Conservation (phyloP, 1,140 invertebrate species). For the Drosophila teissieri region DNA sequence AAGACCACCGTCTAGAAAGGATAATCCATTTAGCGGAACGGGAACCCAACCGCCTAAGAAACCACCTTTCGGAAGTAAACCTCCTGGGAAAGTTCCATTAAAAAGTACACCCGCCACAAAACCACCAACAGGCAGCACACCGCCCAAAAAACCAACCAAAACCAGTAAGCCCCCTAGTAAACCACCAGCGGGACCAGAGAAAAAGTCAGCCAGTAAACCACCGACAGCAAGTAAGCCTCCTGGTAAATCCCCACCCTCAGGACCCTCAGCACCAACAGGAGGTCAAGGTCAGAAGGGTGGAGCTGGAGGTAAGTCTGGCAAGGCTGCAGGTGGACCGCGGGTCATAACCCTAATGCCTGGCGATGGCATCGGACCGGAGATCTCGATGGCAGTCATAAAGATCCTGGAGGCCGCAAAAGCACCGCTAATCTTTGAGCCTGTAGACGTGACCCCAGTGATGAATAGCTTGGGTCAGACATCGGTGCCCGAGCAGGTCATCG, state of each 20-base stretch:
- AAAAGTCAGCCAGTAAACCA: neutral
- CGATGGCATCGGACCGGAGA: constrained; percentile 99
- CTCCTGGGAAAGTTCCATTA: neutral
- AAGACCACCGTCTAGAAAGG: neutral
- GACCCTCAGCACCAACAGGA: neutral
- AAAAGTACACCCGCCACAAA: too few species aligned
- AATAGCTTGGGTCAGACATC: constrained; percentile 96
- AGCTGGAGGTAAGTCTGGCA: neutral
- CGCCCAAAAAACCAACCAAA: neutral
- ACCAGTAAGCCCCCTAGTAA: neutral
- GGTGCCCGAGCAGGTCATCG: constrained; percentile 97
- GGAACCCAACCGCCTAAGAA: neutral
- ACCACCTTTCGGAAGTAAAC: neutral
- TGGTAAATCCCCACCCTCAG: neutral
- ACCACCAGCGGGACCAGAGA: neutral
- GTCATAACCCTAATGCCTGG: constrained; percentile 94
- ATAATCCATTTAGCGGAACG: neutral
- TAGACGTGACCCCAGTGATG: constrained; percentile 99
- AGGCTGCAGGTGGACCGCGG: constrained; percentile 1
- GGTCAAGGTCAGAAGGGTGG: neutral
- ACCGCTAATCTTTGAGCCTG: constrained; percentile 98
- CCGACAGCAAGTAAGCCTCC: neutral
- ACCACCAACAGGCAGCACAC: neutral
- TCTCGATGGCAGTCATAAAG: constrained; percentile 97
- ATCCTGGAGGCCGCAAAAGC: constrained; percentile 97